These are phyloP conservation scores for Lepeophtheirus nordmannii DNA, from an alignment of 2,888 invertebrate genomes.

Conservation along the genomic window DNA sequence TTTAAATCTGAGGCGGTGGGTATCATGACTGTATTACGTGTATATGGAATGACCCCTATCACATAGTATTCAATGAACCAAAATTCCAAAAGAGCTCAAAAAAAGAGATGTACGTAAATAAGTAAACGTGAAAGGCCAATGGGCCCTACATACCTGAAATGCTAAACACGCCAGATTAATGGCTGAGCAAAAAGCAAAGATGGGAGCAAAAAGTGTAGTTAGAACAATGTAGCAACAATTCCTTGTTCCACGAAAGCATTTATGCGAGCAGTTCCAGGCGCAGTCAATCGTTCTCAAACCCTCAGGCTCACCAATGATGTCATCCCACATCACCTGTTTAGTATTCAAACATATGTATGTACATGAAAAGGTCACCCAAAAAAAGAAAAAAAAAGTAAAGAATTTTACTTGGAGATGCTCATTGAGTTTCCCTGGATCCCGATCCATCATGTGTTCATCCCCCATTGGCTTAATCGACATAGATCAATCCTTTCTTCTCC, in stretches of 20 bases:
- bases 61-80: too few relatives aligned
- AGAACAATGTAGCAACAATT: constrained; percentile 54
- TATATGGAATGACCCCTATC: too few relatives aligned
- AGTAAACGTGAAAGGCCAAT: too few relatives aligned
- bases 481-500: neutral
- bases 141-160: constrained; percentile 49
- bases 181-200: constrained; percentile 49
- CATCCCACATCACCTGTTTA: constrained; percentile 48
- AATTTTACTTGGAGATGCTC: constrained; percentile 49
- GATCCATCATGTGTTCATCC: constrained; percentile 43
- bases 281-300: constrained; percentile 52
- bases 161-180: constrained; percentile 52
- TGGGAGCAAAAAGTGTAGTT: constrained; percentile 49
- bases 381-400: neutral
- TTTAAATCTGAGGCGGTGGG: too few relatives aligned
- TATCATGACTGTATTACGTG: too few relatives aligned
- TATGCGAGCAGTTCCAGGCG: constrained; percentile 50
- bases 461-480: constrained; percentile 22
- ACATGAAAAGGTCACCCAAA: too few relatives aligned
- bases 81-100: too few relatives aligned
- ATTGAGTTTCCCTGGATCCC: constrained; percentile 54
- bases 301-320: constrained; percentile 54
- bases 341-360: neutral
- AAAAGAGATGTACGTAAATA: too few relatives aligned
- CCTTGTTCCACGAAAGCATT: constrained; percentile 48